phyloP scores from a whole-genome alignment of 2,888 invertebrate species.

The Pristionchus fissidentatus region DNA sequence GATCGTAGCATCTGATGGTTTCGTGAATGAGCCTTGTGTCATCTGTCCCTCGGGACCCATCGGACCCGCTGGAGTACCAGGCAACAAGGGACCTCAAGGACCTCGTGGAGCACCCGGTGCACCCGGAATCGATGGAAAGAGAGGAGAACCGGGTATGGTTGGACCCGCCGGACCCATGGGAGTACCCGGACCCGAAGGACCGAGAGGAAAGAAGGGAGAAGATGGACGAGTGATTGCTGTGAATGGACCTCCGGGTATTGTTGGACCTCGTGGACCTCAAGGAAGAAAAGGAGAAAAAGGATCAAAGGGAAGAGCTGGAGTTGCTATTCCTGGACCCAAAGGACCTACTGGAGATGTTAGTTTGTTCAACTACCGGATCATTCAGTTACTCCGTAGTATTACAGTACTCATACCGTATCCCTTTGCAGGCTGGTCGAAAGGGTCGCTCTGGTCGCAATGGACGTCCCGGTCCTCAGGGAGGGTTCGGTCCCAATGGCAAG shows the following conservation, averaged over 20 bases:
- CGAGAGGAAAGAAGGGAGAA: constrained; percentile 66
- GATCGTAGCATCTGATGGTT: constrained; percentile 61
- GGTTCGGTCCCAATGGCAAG: constrained; percentile 64
- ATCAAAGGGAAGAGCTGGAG: constrained; percentile 67
- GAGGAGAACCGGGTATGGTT: constrained; percentile 75
- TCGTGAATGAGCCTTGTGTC: constrained; percentile 69
- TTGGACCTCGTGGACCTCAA: constrained; percentile 65
- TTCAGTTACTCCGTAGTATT: too few relatives aligned
- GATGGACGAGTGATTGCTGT: constrained; percentile 64
- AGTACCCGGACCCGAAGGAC: constrained; percentile 63
- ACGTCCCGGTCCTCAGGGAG: constrained; percentile 65
- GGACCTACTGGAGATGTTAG: constrained; percentile 65
- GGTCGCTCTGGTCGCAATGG: constrained; percentile 64
- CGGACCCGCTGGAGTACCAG: constrained; percentile 69
- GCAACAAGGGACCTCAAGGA: constrained; percentile 70
- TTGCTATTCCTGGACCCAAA: constrained; percentile 65
- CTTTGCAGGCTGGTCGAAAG: constrained; percentile 53
- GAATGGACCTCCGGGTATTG: constrained; percentile 63
- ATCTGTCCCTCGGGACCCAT: constrained; percentile 74
- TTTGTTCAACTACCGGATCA: neutral
- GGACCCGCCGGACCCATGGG: constrained; percentile 72
- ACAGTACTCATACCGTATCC: neutral
- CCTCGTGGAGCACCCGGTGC: constrained; percentile 42
- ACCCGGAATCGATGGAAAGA: constrained; percentile 72
- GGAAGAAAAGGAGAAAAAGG: constrained; percentile 69